These are phyloP conservation scores for Drosophila albomicans DNA, from an alignment of 1,140 invertebrate genomes.

Conservation along the genomic window DNA sequence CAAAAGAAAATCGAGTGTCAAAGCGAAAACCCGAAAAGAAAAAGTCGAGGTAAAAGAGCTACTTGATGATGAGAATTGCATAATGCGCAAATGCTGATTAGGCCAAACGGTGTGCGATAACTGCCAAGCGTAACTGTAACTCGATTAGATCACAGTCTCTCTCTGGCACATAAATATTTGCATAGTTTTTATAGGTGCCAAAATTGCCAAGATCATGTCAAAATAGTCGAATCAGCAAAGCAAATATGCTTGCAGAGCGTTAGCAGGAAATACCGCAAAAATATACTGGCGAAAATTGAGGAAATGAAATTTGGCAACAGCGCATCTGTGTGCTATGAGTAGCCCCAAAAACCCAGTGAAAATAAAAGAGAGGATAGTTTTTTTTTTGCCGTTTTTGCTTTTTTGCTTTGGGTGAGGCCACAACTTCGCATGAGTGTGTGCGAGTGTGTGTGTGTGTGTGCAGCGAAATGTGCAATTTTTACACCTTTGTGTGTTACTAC, in stretches of 20 bases:
- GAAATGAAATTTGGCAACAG: slow-evolving; percentile 22
- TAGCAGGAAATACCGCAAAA: slow-evolving; percentile 18
- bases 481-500: slow-evolving; percentile 46
- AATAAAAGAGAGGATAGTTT: neutral
- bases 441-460: slow-evolving; percentile 49
- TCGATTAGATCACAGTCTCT: slow-evolving; percentile 48
- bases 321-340: neutral
- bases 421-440: slow-evolving; percentile 21
- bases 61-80: slow-evolving; percentile 8
- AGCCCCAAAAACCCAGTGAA: neutral
- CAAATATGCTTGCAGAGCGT: slow-evolving; percentile 10
- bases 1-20: slow-evolving; percentile 9
- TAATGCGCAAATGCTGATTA: slow-evolving; percentile 35
- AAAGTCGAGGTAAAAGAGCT: slow-evolving; percentile 15
- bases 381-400: neutral
- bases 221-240: slow-evolving; percentile 32
- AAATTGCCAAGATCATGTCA: slow-evolving; percentile 68
- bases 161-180: slow-evolving; percentile 18
- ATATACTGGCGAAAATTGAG: slow-evolving; percentile 16
- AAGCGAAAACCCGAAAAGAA: slow-evolving; percentile 7
- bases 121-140: slow-evolving; percentile 14
- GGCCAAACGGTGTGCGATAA: slow-evolving; percentile 5
- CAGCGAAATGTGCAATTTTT: slow-evolving; percentile 79
- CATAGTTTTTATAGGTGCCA: slow-evolving; percentile 59
- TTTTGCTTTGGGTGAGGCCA: slow-evolving; percentile 46